These are phyloP conservation scores for Toxostoma redivivum DNA, from an alignment of 2,113 vertebrate genomes.

Conservation along the genomic window DNA sequence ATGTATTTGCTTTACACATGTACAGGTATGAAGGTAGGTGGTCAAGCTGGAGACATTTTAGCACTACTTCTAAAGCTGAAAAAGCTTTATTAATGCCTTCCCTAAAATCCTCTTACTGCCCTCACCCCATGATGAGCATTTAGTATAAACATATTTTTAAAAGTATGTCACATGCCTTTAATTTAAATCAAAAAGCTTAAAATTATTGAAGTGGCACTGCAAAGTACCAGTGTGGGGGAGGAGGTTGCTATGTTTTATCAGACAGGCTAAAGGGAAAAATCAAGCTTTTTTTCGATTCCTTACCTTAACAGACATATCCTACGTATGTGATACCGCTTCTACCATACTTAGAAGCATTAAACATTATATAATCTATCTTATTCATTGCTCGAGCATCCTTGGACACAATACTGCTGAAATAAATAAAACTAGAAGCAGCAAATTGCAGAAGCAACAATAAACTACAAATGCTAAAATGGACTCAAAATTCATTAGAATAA, in stretches of 20 bases:
- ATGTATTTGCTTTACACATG: neutral
- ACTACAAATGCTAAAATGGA: neutral
- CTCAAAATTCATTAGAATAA: neutral
- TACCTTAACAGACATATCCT: neutral
- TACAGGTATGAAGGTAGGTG: neutral
- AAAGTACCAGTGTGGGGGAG: neutral
- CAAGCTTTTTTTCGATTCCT: neutral
- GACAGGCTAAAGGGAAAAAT: neutral
- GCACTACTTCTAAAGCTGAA: neutral
- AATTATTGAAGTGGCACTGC: neutral
- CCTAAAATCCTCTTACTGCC: neutral
- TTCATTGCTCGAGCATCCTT: neutral
- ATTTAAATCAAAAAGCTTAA: neutral
- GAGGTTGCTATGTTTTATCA: neutral
- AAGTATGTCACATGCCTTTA: neutral
- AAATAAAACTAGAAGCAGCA: neutral
- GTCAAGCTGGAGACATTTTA: neutral
- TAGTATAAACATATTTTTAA: neutral
- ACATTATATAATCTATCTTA: neutral
- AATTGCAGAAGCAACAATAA: neutral
- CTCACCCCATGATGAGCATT: neutral
- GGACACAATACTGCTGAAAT: neutral
- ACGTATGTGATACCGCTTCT: neutral
- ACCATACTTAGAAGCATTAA: neutral
- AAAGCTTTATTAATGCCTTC: neutral